A percentile compares a stretch with the other conserved stretches of the same genome.
phyloP scores from a whole-genome alignment of 2,113 vertebrate species.

The Phoxinus phoxinus region DNA sequence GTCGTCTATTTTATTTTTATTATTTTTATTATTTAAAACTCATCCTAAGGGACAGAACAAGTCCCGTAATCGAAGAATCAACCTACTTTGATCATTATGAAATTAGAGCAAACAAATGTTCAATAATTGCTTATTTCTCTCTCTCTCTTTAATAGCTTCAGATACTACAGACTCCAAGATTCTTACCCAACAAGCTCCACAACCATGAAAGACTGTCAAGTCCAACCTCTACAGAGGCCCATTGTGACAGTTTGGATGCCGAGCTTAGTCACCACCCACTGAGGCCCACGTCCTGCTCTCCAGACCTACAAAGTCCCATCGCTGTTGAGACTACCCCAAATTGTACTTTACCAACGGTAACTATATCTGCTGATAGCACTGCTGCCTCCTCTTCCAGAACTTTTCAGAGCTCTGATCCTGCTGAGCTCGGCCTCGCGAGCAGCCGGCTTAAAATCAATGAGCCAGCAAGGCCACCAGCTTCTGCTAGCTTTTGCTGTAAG shows the following conservation, averaged over 20 bases:
- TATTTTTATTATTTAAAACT: neutral
- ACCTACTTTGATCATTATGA: neutral
- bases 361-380: conserved; percentile 52
- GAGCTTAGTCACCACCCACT: conserved; percentile 36
- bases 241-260: conserved; percentile 69
- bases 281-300: conserved; percentile 27
- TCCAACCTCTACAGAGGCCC: conserved; percentile 74
- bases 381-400: conserved; percentile 51
- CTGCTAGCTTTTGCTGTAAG: conserved; percentile 3
- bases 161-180: conserved; percentile 89
- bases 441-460: conserved; percentile 59
- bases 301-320: conserved; percentile 14
- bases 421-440: conserved; percentile 65
- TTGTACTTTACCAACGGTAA: neutral
- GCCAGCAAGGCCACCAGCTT: neutral
- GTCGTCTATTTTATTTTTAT: neutral
- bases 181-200: conserved; percentile 78
- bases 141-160: conserved; percentile 77
- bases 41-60: neutral
- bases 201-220: conserved; percentile 81
- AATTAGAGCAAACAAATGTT: neutral
- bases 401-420: conserved; percentile 58
- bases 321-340: conserved; percentile 2
- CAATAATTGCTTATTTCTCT: neutral
- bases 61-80: neutral